Conservation (phyloP, 1,140 invertebrate species). For the Ceratosolen solmsi region DNA sequence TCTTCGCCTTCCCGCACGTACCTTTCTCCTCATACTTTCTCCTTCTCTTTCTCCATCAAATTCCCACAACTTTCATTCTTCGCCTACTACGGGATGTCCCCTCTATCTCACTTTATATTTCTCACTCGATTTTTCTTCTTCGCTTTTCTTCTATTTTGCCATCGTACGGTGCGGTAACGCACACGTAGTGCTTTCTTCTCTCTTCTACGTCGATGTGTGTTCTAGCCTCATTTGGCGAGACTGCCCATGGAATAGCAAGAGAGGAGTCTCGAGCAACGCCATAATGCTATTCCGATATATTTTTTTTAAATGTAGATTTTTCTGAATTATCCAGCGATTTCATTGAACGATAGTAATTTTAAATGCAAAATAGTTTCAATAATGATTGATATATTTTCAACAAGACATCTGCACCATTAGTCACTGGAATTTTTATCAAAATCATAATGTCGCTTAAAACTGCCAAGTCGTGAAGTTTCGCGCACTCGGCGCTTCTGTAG, state of each 20-base stretch:
- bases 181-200: too few relatives aligned
- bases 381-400: too few relatives aligned
- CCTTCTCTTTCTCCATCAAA: conserved; percentile 35
- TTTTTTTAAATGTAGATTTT: background rate
- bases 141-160: conserved; percentile 34
- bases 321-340: background rate
- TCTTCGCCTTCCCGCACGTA: conserved; percentile 28
- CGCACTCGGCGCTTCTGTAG: too few relatives aligned
- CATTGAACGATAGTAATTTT: too few relatives aligned
- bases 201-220: background rate
- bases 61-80: conserved; percentile 41
- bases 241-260: conserved; percentile 27
- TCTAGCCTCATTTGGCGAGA: background rate
- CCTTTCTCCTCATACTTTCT: conserved; percentile 42
- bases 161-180: too few relatives aligned
- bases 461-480: too few relatives aligned
- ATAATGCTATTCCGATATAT: background rate
- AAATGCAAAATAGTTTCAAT: too few relatives aligned
- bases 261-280: background rate
- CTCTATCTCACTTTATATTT: conserved; percentile 53
- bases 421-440: too few relatives aligned
- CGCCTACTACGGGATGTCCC: background rate
- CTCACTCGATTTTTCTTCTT: conserved; percentile 57
- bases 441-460: too few relatives aligned
- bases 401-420: too few relatives aligned